Conservation (phyloP, 2,888 invertebrate species). For the Caenorhabditis panamensis region DNA sequence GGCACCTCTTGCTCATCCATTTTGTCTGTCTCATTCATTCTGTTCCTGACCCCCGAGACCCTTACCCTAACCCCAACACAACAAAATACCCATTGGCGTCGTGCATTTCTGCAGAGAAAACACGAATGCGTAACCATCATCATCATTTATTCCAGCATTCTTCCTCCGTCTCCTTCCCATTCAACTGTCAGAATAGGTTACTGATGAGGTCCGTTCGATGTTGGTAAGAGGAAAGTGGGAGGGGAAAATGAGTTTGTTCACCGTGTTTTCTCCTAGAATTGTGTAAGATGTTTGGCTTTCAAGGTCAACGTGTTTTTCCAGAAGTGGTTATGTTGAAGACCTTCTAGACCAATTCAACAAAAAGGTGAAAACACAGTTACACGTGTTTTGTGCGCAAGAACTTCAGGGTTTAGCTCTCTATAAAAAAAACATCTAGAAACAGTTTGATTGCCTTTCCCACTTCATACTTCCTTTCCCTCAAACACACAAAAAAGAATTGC, state of each 20-base stretch:
- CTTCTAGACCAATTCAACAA: too few species aligned
- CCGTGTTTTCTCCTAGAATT: neutral
- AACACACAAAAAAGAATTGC: conserved; percentile 43
- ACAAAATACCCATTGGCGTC: conserved; percentile 13
- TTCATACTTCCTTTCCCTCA: neutral
- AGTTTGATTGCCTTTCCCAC: too few species aligned
- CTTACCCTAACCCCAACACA: too few species aligned
- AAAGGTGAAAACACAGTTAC: too few species aligned
- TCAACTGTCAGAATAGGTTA: conserved; percentile 38
- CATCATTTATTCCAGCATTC: conserved; percentile 42
- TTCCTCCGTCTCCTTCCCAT: conserved; percentile 19
- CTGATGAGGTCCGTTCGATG: conserved; percentile 3
- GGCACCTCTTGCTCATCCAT: neutral
- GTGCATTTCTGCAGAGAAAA: conserved; percentile 37
- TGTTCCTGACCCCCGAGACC: conserved; percentile 14
- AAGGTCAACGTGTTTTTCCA: too few species aligned
- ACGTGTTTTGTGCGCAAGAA: too few species aligned
- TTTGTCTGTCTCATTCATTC: conserved; percentile 14
- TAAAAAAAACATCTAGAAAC: too few species aligned
- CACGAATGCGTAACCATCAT: conserved; percentile 39
- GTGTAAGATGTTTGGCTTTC: neutral
- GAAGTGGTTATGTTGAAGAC: too few species aligned
- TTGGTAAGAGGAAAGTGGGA: neutral
- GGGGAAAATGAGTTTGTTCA: neutral
- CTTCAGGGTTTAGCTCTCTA: too few species aligned